These are phyloP conservation scores for Noturus placidus DNA, from an alignment of 2,113 vertebrate genomes.

Conservation along the genomic window DNA sequence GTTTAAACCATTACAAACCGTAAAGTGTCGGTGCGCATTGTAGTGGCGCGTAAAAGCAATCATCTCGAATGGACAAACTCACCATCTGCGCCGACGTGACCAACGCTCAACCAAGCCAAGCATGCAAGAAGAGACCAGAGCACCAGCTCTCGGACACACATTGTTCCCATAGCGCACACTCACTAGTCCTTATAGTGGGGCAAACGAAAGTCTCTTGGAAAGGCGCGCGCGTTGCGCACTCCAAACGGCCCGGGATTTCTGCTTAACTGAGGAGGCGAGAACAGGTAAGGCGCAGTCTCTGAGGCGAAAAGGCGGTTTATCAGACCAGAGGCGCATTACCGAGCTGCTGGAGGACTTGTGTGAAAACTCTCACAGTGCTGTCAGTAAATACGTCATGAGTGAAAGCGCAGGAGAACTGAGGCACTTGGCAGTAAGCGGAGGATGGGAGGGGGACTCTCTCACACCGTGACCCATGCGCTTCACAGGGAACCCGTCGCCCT, in stretches of 20 bases:
- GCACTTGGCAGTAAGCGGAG: conserved; percentile 38
- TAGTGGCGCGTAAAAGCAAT: conserved; percentile 30
- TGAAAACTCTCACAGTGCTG: conserved; percentile 77
- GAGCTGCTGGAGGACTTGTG: conserved; percentile 70
- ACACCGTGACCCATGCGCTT: not conserved
- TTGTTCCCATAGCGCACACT: conserved; percentile 63
- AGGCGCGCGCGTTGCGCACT: conserved; percentile 46
- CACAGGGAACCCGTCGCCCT: not conserved
- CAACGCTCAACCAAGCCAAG: conserved; percentile 67
- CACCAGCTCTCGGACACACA: conserved; percentile 45
- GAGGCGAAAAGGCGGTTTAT: conserved; percentile 69
- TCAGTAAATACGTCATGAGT: conserved; percentile 75
- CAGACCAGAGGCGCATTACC: conserved; percentile 70
- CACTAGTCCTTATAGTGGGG: conserved; percentile 21
- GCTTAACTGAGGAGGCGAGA: conserved; percentile 50
- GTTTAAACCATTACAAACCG: not conserved
- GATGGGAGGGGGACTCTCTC: conserved; percentile 3
- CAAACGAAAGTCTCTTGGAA: conserved; percentile 46
- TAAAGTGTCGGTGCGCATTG: not conserved
- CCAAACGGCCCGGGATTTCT: conserved; percentile 54
- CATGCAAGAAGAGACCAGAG: conserved; percentile 67
- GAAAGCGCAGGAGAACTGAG: conserved; percentile 52
- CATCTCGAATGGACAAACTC: conserved; percentile 58
- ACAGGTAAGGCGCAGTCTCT: conserved; percentile 59
- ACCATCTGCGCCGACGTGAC: conserved; percentile 75